Conservation (phyloP, 2,113 vertebrate species). For the Oenanthe oenanthe region DNA sequence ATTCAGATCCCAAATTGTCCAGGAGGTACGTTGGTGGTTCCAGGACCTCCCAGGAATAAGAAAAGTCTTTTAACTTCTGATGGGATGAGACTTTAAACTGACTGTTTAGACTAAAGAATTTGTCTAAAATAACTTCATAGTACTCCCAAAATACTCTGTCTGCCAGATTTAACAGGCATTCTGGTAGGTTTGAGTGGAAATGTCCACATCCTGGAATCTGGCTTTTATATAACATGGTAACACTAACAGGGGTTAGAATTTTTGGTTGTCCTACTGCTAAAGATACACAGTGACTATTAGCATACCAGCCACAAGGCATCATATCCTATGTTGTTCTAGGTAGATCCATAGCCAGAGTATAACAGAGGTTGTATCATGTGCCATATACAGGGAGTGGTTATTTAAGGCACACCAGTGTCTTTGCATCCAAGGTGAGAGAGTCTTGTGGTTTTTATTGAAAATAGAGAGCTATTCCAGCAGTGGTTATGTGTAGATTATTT, state of each 20-base stretch:
- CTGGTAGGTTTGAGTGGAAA: slow-evolving; percentile 24
- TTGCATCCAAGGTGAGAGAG: background rate
- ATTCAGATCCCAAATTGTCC: slow-evolving; percentile 18
- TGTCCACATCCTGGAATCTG: slow-evolving; percentile 10
- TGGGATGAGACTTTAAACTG: slow-evolving; percentile 10
- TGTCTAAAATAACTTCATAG: slow-evolving; percentile 22
- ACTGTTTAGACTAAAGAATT: slow-evolving; percentile 36
- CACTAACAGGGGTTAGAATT: background rate
- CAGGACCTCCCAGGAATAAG: slow-evolving; percentile 1
- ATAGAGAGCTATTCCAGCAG: background rate
- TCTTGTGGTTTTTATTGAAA: background rate
- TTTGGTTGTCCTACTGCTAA: background rate
- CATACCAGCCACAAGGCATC: background rate
- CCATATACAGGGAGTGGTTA: background rate
- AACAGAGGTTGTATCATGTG: background rate
- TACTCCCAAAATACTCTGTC: slow-evolving; percentile 11
- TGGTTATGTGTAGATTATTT: background rate
- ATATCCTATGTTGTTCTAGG: background rate
- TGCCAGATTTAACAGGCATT: slow-evolving; percentile 31
- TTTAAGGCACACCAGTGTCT: background rate
- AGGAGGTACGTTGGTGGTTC: slow-evolving; percentile 20
- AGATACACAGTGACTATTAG: background rate
- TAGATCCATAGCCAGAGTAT: background rate
- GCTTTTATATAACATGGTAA: background rate
- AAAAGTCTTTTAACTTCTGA: slow-evolving; percentile 17